These are phyloP conservation scores for Cricetomys ansorgei DNA, from an alignment of 2,113 vertebrate species.

Conservation along the genomic window DNA sequence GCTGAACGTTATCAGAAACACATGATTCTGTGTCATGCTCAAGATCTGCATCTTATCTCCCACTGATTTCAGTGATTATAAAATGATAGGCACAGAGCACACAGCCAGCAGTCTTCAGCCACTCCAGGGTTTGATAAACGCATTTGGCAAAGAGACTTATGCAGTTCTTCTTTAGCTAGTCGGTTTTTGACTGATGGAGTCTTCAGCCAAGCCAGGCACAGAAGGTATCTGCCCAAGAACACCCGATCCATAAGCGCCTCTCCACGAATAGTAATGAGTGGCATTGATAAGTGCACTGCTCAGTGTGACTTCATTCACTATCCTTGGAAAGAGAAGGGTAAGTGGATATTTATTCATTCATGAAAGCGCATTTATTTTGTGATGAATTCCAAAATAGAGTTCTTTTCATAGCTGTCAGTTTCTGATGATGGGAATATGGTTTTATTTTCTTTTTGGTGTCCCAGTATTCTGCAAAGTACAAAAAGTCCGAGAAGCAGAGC, in stretches of 20 bases:
- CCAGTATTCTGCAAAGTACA: neutral
- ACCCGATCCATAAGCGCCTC: neutral
- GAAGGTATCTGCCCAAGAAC: neutral
- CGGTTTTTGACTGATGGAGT: constrained; percentile 6
- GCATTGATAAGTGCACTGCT: neutral
- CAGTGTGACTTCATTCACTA: neutral
- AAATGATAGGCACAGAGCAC: neutral
- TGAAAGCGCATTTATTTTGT: constrained; percentile 48
- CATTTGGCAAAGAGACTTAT: neutral
- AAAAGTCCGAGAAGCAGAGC: neutral
- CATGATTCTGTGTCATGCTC: neutral
- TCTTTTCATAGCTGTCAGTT: constrained; percentile 9
- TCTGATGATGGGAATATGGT: neutral
- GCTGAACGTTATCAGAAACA: neutral
- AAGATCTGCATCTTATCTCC: neutral
- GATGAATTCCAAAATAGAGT: constrained; percentile 34
- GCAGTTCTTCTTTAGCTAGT: neutral
- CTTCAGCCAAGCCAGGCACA: neutral
- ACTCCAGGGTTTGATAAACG: neutral
- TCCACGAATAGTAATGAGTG: neutral
- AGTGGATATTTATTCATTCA: constrained; percentile 6
- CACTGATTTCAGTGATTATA: neutral
- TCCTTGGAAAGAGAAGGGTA: constrained; percentile 1
- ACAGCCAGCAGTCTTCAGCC: no score
- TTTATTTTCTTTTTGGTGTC: constrained; percentile 20